phyloP scores from a whole-genome alignment of 2,888 invertebrate genomes.

The Clanis bilineata region DNA sequence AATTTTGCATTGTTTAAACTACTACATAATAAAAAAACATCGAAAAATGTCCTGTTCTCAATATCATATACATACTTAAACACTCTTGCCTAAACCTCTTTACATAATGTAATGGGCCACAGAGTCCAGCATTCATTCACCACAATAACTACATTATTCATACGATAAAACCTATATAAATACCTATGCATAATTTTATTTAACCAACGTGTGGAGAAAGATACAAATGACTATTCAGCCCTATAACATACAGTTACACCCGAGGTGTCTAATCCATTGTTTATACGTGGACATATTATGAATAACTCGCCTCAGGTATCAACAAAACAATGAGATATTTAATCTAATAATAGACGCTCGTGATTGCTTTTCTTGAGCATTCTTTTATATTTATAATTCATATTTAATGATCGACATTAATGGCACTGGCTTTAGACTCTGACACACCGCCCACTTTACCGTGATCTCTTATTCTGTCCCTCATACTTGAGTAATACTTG shows the following conservation, averaged over 20 bases:
- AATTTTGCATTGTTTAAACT: too few relatives aligned
- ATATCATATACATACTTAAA: too few relatives aligned
- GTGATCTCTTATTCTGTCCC: conserved; percentile 44
- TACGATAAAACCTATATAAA: not conserved
- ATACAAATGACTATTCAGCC: not conserved
- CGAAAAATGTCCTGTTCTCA: too few relatives aligned
- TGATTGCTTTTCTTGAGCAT: conserved; percentile 78
- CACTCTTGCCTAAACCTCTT: not conserved
- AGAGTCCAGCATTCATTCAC: not conserved
- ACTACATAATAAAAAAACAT: too few relatives aligned
- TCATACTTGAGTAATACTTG: not conserved
- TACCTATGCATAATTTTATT: not conserved
- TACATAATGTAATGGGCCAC: not conserved
- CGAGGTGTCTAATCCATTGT: not conserved
- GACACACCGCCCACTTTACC: conserved; percentile 43
- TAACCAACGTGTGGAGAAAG: not conserved
- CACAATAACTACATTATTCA: not conserved
- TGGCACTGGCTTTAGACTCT: conserved; percentile 68
- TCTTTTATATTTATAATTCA: conserved; percentile 81
- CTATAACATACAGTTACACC: not conserved
- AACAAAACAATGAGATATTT: conserved; percentile 55
- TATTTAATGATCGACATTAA: conserved; percentile 81
- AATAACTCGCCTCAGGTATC: conserved; percentile 10
- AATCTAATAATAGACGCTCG: conserved; percentile 72
- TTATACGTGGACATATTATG: conserved; percentile 2